Evolutionary conservation across 2,113 vertebrate species (phyloP).

Genomic region (Antigone vipio): DNA sequence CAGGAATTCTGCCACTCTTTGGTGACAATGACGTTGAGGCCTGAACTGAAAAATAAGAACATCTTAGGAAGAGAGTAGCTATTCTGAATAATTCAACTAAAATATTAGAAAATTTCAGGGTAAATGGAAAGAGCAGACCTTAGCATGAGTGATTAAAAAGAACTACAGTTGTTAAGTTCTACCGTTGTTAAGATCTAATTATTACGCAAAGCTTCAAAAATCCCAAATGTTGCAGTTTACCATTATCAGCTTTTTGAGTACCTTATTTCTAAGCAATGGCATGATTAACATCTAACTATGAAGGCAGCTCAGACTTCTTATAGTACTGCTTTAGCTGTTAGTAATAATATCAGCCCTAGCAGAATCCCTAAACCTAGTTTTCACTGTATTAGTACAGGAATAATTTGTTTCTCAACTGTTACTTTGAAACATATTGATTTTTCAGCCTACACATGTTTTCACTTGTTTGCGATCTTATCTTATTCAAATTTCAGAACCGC

Average conservation of each 20-base stretch:
- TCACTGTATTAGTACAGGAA: neutral
- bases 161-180: neutral
- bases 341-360: neutral
- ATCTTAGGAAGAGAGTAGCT: neutral
- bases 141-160: neutral
- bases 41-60: neutral
- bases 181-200: neutral
- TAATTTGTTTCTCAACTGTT: conserved; percentile 32
- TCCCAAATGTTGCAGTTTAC: neutral
- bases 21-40: neutral
- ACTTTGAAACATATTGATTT: conserved; percentile 56
- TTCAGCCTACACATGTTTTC: conserved; percentile 39
- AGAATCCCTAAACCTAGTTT: neutral
- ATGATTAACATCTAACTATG: neutral
- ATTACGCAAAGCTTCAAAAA: neutral
- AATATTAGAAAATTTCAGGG: neutral
- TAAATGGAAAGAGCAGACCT: neutral
- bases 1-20: neutral
- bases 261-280: neutral
- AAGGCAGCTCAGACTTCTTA: neutral
- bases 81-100: neutral
- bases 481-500: conserved; percentile 33
- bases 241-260: neutral
- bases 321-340: neutral
- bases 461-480: conserved; percentile 57